phyloP scores from a whole-genome alignment of 2,888 invertebrate genomes.

The Andricus quercusramuli region DNA sequence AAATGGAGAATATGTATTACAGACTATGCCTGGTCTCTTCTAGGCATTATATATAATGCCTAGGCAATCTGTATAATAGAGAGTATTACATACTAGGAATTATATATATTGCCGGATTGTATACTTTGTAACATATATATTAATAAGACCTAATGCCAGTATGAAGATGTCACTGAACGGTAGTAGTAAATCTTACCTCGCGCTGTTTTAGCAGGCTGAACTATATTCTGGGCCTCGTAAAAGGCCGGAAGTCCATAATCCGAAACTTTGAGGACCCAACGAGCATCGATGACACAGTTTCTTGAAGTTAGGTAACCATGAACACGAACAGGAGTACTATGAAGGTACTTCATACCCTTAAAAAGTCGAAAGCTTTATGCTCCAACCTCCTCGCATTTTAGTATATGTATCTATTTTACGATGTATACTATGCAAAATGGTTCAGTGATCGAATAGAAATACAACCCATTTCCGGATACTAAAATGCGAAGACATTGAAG shows the following conservation, averaged over 20 bases:
- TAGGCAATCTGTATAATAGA: no score
- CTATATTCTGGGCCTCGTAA: slow-evolving; percentile 86
- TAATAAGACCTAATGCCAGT: no score
- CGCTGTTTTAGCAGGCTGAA: slow-evolving; percentile 83
- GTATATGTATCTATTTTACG: slow-evolving; percentile 6
- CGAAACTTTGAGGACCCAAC: slow-evolving; percentile 97
- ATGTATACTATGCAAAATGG: not conserved
- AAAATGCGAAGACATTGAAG: slow-evolving; percentile 8
- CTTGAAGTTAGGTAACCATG: slow-evolving; percentile 94
- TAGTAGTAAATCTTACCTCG: slow-evolving; percentile 81
- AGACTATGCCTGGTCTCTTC: no score
- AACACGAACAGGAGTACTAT: slow-evolving; percentile 88
- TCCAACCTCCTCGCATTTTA: slow-evolving; percentile 34
- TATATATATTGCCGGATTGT: no score
- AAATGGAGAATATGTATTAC: no score
- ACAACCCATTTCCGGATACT: slow-evolving; percentile 3
- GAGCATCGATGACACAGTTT: slow-evolving; percentile 96
- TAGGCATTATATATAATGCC: no score
- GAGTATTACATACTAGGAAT: no score
- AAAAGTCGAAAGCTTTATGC: slow-evolving; percentile 44
- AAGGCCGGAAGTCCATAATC: slow-evolving; percentile 93
- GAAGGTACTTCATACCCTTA: slow-evolving; percentile 94
- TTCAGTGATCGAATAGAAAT: not conserved
- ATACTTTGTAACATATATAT: no score
- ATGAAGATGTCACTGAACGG: no score